phyloP scores from a whole-genome alignment of 2,113 vertebrate species.

The Astatoreochromis straeleni region DNA sequence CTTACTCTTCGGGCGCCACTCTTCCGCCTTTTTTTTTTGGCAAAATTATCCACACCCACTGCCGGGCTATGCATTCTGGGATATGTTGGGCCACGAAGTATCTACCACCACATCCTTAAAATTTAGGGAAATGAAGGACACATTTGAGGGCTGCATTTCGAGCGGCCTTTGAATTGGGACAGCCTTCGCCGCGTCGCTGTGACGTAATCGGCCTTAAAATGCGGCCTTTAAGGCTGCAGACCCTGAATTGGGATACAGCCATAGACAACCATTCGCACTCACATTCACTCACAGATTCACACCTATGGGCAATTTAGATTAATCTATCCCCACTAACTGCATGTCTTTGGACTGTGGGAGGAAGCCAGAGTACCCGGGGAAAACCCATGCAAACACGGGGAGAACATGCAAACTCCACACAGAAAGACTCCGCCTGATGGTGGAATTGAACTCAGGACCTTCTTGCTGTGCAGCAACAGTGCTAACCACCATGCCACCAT shows the following conservation, averaged over 20 bases:
- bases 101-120: background rate
- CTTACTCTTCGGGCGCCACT: too few species aligned
- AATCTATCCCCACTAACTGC: background rate
- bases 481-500: background rate
- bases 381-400: background rate
- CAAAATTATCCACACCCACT: background rate
- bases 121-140: background rate
- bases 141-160: background rate
- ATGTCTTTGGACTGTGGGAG: background rate
- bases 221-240: background rate
- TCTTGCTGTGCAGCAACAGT: background rate
- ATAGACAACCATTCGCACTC: background rate
- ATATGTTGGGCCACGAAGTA: background rate
- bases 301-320: background rate
- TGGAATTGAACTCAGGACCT: background rate
- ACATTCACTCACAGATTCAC: background rate
- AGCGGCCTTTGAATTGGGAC: background rate
- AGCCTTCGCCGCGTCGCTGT: background rate
- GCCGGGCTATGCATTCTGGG: too few species aligned
- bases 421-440: background rate
- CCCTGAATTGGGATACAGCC: background rate
- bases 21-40: background rate
- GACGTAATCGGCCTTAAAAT: background rate
- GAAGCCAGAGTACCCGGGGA: accelerated
- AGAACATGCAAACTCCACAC: background rate